Base-by-base conservation (phyloP, 2,797 vertebrate species). In the Sebastes nivosus region DNA sequence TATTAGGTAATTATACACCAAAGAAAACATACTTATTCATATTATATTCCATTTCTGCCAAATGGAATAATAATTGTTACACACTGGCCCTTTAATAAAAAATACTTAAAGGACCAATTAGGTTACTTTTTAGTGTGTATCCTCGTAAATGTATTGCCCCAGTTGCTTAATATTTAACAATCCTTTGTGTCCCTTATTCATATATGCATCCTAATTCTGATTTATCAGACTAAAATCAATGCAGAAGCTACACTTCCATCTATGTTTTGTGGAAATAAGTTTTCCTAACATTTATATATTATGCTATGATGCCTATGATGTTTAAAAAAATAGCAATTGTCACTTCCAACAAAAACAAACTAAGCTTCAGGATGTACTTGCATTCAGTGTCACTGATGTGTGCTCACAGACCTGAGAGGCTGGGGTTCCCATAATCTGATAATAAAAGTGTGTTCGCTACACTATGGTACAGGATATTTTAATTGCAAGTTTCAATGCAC, bases 401-500 rank as follows among this genome's bases (percentile, higher is more conserved):
- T 72, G 29, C 42, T 67, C 70, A 82, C 64, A 84, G 69, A 80
- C 55, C 64, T 38, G 27, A 69, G 25, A 77, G 54, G 52, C 64
- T 58, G 22, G 7, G 18, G 11, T 71, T 86, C 50, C 63, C 72
- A 61, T 89, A 75, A 89, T 84, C 79, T 82, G 59, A 81, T 88
- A 84, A 89, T 86, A 78, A 83, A 87, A 73, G 67, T 63, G 52
- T 83, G 58, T 67, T 73, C 22, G 4, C 20, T 57, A 52, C 18
- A 80, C 46, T 75, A 58, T 77, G 66, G 42, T 29, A 79, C 83
- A 84, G 4, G 24, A 72, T 85, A 84, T 87, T 88, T 80, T 89
- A 92, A 92, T 86, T 88, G 80, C 54, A 69, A 29, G 77, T 87
- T 88, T 89, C 82, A 50, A 72, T 77, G 78, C 78, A 87, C 77